phyloP scores from a whole-genome alignment of 2,888 invertebrate species.

The Eulithis prunata region DNA sequence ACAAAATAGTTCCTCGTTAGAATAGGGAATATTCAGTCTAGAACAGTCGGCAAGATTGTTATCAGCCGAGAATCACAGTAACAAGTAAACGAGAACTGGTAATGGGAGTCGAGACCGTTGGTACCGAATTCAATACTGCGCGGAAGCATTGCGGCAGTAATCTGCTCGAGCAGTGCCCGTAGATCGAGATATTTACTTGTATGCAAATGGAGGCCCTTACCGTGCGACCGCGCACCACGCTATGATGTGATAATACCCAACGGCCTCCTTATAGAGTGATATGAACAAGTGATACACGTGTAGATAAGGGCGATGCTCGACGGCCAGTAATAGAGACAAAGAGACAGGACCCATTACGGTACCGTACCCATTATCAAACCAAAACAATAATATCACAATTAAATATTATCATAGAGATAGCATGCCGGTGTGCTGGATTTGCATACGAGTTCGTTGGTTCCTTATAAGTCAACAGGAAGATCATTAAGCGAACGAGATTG shows the following conservation, averaged over 20 bases:
- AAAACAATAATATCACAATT: slow-evolving; percentile 55
- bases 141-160: slow-evolving; percentile 76
- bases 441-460: slow-evolving; percentile 49
- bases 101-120: slow-evolving; percentile 68
- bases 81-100: slow-evolving; percentile 74
- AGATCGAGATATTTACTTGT: slow-evolving; percentile 81
- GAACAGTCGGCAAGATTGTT: slow-evolving; percentile 62
- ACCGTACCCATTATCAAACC: slow-evolving; percentile 48
- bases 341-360: slow-evolving; percentile 64
- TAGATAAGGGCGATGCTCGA: slow-evolving; percentile 72
- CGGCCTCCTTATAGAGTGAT: slow-evolving; percentile 79
- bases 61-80: slow-evolving; percentile 78
- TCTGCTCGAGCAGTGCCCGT: slow-evolving; percentile 67
- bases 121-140: slow-evolving; percentile 78
- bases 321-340: slow-evolving; percentile 77
- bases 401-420: slow-evolving; percentile 51
- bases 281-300: slow-evolving; percentile 76
- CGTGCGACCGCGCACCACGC: slow-evolving; percentile 71
- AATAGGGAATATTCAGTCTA: slow-evolving; percentile 41
- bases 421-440: slow-evolving; percentile 40
- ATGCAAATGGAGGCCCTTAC: slow-evolving; percentile 79
- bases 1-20: slow-evolving; percentile 36
- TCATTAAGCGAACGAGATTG: slow-evolving; percentile 61
- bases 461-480: slow-evolving; percentile 57
- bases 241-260: slow-evolving; percentile 81